phyloP scores from a whole-genome alignment of 1,140 invertebrate species.

The Drosophila ambigua region DNA sequence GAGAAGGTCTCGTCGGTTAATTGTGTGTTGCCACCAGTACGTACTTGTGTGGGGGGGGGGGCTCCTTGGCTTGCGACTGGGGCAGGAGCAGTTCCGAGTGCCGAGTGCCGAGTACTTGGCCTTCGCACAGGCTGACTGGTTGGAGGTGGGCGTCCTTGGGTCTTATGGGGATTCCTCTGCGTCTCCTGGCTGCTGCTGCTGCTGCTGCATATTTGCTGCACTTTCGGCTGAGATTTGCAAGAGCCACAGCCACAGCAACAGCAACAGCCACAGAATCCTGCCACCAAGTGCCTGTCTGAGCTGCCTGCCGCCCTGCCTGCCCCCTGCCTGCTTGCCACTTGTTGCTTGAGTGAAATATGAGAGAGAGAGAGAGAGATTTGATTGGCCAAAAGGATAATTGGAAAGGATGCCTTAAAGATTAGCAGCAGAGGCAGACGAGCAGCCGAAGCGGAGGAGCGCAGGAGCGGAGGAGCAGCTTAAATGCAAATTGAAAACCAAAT shows the following conservation, averaged over 20 bases:
- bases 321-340: slow-evolving; percentile 25
- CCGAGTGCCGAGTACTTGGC: neutral
- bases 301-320: no score
- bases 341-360: slow-evolving; percentile 27
- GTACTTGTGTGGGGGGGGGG: no score
- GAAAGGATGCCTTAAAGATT: slow-evolving; percentile 42
- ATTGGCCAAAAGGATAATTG: slow-evolving; percentile 34
- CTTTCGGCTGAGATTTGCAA: slow-evolving; percentile 5
- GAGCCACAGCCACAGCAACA: no score
- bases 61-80: no score
- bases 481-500: slow-evolving; percentile 39
- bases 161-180: slow-evolving; percentile 31
- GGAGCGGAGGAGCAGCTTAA: slow-evolving; percentile 32
- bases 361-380: neutral
- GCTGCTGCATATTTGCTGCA: slow-evolving; percentile 40
- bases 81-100: no score
- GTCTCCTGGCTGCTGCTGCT: slow-evolving; percentile 38
- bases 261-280: no score
- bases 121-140: neutral
- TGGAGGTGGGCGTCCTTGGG: slow-evolving; percentile 9
- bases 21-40: slow-evolving; percentile 23
- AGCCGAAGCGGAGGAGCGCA: neutral
- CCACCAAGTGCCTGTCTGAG: no score
- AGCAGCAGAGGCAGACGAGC: neutral
- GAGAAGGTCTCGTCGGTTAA: slow-evolving; percentile 35